phyloP scores from a whole-genome alignment of 2,888 invertebrate species.

The Anthophora plumipes region DNA sequence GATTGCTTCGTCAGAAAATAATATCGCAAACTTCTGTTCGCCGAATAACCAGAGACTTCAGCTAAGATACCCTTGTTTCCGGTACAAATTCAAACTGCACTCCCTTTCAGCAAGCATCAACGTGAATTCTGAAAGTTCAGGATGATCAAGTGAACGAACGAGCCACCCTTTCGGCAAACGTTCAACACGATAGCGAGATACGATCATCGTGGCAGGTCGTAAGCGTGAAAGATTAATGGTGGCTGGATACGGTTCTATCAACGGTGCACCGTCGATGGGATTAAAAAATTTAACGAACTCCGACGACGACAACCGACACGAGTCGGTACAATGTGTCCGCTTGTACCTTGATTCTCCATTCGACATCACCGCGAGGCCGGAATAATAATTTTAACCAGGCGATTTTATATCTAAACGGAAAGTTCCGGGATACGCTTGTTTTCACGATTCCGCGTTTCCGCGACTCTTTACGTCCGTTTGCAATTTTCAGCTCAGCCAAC shows the following conservation, averaged over 20 bases:
- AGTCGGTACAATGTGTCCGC: conserved; percentile 53
- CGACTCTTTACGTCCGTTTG: conserved; percentile 27
- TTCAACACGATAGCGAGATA: conserved; percentile 56
- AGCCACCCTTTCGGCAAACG: conserved; percentile 4
- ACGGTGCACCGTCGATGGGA: conserved; percentile 53
- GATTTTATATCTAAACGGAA: conserved; percentile 46
- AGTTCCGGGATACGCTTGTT: conserved; percentile 26
- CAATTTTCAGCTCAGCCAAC: conserved; percentile 36
- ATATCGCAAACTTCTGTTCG: too few relatives aligned
- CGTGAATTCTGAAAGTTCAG: neutral
- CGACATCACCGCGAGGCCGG: too few relatives aligned
- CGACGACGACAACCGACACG: conserved; percentile 45
- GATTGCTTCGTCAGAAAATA: too few relatives aligned
- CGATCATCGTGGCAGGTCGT: conserved; percentile 58
- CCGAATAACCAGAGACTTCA: too few relatives aligned
- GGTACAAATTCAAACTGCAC: too few relatives aligned
- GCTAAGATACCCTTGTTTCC: too few relatives aligned
- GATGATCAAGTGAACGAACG: neutral
- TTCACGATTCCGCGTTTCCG: conserved; percentile 49
- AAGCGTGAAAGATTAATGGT: conserved; percentile 66
- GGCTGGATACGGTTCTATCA: conserved; percentile 31
- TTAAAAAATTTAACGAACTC: conserved; percentile 69
- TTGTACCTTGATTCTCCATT: conserved; percentile 1
- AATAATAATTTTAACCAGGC: conserved; percentile 63
- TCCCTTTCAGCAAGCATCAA: too few relatives aligned